Base-by-base conservation (phyloP, 2,888 invertebrate species). In the Homarus gammarus region DNA sequence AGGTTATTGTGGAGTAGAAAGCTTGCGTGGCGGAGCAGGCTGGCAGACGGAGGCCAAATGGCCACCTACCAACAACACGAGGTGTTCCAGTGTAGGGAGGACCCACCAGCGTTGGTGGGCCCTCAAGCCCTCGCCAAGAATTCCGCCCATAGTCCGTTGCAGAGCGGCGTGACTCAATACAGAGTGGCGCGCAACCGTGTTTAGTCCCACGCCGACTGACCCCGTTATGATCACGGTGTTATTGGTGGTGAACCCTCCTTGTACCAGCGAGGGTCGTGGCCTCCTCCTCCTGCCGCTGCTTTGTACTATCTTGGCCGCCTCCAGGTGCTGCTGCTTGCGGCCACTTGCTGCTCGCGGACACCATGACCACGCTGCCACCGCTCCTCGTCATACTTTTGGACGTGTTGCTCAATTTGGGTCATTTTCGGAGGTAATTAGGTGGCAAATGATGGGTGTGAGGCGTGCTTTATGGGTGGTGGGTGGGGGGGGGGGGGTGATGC, bases 401-500 rank as follows among this genome's bases (percentile, higher is more conserved):
- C 36, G 56, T 8, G 31, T 79, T 79, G 61, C 79, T 61, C 61
- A 78, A 79, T 56, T 79, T 51, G 79, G 79, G 61, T 61, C 36
- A 79, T 79, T 79, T 79, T 79, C 79, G n/a, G 61, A 56, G 61
- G 18, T 61, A 79, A 79, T 79, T 79, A 79, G 61, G 78, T 78
- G 78, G 51, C n/a, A 78, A 78, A 78, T 77, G 77, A 78, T 78
- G 36, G 64, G 64, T 64, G 78, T 78, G 49, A 33, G 51, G 56
- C 56, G 78, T 78, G 51, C 78, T 31, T 78, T 77, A 77, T 56
- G 31, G 38, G 73, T 73, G 73, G 0, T 31, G 1, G 27, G 51
- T 10, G 77, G 1, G 2, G 73, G 0, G 31, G 1, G 27, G 51
- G 10, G 77, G 1, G 2, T 27, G 77, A 31, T 75, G 36, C 51